Evolutionary conservation across 2,113 vertebrate genomes (phyloP).

Genomic region (human (Homo sapiens)): GRCh38 chr12:131042501-131043000

Average conservation of each 20-base stretch:
- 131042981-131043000: neutral
- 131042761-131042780: neutral
- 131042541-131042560: neutral
- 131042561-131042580: neutral
- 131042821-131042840: neutral
- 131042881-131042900: fast-evolving
- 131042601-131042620: neutral
- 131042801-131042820: neutral
- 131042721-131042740: fast-evolving
- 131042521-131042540: neutral
- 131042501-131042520: neutral
- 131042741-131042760: neutral
- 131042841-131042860: neutral
- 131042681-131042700: neutral
- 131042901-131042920: neutral
- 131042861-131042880: neutral
- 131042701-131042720: neutral
- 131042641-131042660: too few species aligned
- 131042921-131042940: neutral
- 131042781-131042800: neutral
- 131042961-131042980: neutral
- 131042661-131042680: neutral
- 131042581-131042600: neutral
- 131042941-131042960: neutral
- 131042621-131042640: neutral